A percentile compares a stretch with the other conserved stretches of the same genome.
Evolutionary conservation across 2,797 vertebrate genomes (phyloP).

Genomic region (Kryptopterus vitreolus): DNA sequence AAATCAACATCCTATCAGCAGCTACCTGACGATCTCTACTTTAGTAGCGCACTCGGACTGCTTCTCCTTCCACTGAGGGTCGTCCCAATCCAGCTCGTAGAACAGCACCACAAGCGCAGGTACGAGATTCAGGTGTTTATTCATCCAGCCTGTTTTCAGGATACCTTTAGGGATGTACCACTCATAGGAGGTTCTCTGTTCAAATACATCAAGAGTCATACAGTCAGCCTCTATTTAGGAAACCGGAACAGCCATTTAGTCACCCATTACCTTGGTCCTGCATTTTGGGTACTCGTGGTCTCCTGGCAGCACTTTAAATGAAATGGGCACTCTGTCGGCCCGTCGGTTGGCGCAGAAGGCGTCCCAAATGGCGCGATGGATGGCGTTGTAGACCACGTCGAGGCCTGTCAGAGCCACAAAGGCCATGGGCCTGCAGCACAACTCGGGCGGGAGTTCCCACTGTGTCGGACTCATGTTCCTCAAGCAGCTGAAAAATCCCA

Average conservation of each 20-base stretch:
- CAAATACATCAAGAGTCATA: constrained; percentile 26
- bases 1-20: background rate
- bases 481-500: background rate
- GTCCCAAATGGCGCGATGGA: constrained; percentile 96
- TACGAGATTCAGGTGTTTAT: constrained; percentile 95
- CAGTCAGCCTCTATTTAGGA: background rate
- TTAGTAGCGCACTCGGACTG: constrained; percentile 94
- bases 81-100: constrained; percentile 97
- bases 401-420: constrained; percentile 93
- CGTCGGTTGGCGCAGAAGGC: constrained; percentile 94
- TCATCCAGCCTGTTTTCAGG: constrained; percentile 98
- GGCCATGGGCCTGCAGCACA: constrained; percentile 98
- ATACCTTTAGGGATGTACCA: constrained; percentile 99
- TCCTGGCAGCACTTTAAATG: constrained; percentile 94
- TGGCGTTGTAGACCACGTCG: constrained; percentile 92
- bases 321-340: constrained; percentile 95
- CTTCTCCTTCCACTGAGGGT: constrained; percentile 96
- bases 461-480: constrained; percentile 79
- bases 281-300: constrained; percentile 98
- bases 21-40: constrained; percentile 95
- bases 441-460: constrained; percentile 94
- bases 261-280: constrained; percentile 86
- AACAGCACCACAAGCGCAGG: constrained; percentile 96
- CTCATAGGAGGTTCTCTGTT: constrained; percentile 92
- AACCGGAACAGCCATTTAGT: background rate